Evolutionary conservation across 2,113 vertebrate genomes (phyloP).

Genomic region (Rhabdomys dilectus): DNA sequence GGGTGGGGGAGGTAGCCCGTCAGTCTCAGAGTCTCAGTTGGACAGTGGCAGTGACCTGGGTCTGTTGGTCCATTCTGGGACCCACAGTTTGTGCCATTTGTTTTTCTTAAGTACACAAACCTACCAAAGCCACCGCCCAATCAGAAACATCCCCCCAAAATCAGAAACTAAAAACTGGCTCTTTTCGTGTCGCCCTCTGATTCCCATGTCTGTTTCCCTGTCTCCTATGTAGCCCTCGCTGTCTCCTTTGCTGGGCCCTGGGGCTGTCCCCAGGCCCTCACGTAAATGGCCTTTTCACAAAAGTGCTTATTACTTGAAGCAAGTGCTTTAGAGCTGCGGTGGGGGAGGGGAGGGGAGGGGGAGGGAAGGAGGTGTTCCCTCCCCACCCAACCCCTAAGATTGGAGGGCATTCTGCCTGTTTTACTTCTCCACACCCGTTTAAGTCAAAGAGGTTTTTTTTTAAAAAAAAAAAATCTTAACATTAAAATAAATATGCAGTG

Average conservation of each 20-base stretch:
- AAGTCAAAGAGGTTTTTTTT: slow-evolving; percentile 82
- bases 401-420: slow-evolving; percentile 79
- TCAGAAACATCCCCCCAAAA: slow-evolving; percentile 79
- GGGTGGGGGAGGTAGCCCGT: slow-evolving; percentile 74
- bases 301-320: slow-evolving; percentile 96
- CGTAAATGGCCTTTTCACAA: slow-evolving; percentile 89
- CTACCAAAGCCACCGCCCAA: slow-evolving; percentile 76
- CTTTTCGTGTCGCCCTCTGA: slow-evolving; percentile 77
- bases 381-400: slow-evolving; percentile 55
- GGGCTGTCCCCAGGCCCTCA: slow-evolving; percentile 83
- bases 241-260: slow-evolving; percentile 78
- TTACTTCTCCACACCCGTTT: slow-evolving; percentile 83
- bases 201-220: slow-evolving; percentile 66
- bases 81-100: slow-evolving; percentile 87
- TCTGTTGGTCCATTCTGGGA: slow-evolving; percentile 70
- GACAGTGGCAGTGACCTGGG: slow-evolving; percentile 80
- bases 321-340: slow-evolving; percentile 95
- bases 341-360: slow-evolving; percentile 69
- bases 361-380: slow-evolving; percentile 45
- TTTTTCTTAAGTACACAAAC: slow-evolving; percentile 71
- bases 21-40: slow-evolving; percentile 74
- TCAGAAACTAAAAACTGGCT: slow-evolving; percentile 83
- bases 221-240: slow-evolving; percentile 76
- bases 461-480: slow-evolving; percentile 69
- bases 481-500: slow-evolving; percentile 84